Conservation (phyloP, 2,797 vertebrate species). For the Sparus aurata region DNA sequence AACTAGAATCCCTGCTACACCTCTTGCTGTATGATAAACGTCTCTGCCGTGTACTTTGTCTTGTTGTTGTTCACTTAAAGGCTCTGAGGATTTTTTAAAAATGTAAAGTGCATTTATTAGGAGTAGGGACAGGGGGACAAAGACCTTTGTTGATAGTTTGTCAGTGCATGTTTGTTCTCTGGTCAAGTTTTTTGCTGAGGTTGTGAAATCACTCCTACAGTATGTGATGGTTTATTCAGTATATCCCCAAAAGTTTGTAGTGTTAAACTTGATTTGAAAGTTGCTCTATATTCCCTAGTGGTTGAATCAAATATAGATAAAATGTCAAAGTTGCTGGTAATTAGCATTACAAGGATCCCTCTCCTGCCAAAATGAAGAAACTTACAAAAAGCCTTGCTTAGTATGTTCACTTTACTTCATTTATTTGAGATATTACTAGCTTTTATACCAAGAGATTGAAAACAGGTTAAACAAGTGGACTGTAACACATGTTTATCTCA, state of each 20-base stretch:
- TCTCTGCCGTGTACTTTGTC: constrained; percentile 89
- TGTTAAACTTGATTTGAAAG: constrained; percentile 78
- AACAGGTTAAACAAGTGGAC: constrained; percentile 82
- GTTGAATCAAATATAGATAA: constrained; percentile 80
- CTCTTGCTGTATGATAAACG: constrained; percentile 87
- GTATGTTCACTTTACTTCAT: constrained; percentile 77
- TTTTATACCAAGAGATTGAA: constrained; percentile 86
- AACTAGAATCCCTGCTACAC: constrained; percentile 82
- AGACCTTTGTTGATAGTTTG: constrained; percentile 85
- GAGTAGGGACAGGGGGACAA: constrained; percentile 83
- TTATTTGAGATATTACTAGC: constrained; percentile 82
- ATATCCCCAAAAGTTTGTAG: constrained; percentile 82
- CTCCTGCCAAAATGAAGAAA: constrained; percentile 81
- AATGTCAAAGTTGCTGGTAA: constrained; percentile 75
- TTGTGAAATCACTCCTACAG: constrained; percentile 83
- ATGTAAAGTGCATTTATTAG: constrained; percentile 89
- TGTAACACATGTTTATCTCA: constrained; percentile 88
- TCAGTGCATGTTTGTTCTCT: constrained; percentile 89
- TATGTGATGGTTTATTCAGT: constrained; percentile 85
- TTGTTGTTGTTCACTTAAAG: constrained; percentile 89
- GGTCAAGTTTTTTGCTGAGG: constrained; percentile 84
- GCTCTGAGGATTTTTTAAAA: constrained; percentile 82
- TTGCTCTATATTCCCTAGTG: constrained; percentile 77
- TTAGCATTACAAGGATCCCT: constrained; percentile 73
- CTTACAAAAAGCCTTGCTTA: constrained; percentile 82